Percentiles rank a stretch among this genome's conserved stretches.
Conservation (phyloP, 2,113 vertebrate species). For the Saccopteryx bilineata region DNA sequence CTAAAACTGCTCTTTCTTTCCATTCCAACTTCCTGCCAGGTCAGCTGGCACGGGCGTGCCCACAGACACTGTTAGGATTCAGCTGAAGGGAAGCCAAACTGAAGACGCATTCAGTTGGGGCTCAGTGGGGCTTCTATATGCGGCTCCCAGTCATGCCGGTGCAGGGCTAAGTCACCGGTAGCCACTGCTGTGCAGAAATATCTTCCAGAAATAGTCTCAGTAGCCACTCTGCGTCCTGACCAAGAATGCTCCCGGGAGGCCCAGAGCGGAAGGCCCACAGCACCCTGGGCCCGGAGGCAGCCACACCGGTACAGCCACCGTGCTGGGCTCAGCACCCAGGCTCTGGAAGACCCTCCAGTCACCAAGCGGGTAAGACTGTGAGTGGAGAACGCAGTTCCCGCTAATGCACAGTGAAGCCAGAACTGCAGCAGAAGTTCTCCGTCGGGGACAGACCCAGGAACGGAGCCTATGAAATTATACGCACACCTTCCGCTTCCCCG, state of each 20-base stretch:
- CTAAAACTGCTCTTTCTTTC: not conserved
- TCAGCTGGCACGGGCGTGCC: not conserved
- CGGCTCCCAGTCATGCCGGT: not conserved
- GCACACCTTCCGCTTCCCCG: not conserved
- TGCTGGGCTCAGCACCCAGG: not conserved
- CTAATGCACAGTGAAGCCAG: not conserved
- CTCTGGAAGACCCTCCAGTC: not conserved
- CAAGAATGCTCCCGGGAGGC: not conserved
- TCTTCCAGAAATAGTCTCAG: not conserved
- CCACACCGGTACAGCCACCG: rapidly evolving
- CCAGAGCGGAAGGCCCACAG: rapidly evolving
- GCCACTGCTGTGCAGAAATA: not conserved
- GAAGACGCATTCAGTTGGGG: not conserved
- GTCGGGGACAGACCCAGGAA: not conserved
- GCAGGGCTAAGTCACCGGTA: not conserved
- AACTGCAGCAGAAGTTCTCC: not conserved
- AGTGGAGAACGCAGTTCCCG: not conserved
- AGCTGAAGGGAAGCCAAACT: not conserved
- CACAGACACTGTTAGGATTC: not conserved
- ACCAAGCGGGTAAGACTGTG: not conserved
- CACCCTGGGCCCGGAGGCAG: no score
- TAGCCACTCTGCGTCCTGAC: not conserved
- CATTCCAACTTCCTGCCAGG: not conserved
- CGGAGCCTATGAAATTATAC: not conserved
- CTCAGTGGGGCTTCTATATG: not conserved